A percentile compares a stretch with the other conserved stretches of the same genome.
phyloP scores from a whole-genome alignment of 2,797 vertebrate genomes.

The Amblyopsis hoosieri region DNA sequence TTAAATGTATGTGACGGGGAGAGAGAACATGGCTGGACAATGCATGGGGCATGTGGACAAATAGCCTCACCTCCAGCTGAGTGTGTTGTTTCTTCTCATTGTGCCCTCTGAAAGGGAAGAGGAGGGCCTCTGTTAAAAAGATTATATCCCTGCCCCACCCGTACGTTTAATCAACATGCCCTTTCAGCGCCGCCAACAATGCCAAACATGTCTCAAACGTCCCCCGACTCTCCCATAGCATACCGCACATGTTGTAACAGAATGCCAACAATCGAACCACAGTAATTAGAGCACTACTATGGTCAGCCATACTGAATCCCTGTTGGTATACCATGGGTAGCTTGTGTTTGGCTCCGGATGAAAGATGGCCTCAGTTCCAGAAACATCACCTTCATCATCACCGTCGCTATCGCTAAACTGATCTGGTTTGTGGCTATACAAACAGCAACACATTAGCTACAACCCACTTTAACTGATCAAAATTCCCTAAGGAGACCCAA shows the following conservation, averaged over 20 bases:
- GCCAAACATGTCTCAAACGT: constrained; percentile 75
- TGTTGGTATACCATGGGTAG: constrained; percentile 6
- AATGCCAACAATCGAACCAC: constrained; percentile 44
- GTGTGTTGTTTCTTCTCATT: constrained; percentile 82
- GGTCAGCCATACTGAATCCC: constrained; percentile 29
- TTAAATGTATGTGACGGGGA: constrained; percentile 61
- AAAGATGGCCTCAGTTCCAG: constrained; percentile 31
- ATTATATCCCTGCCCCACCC: constrained; percentile 81
- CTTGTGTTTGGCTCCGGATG: constrained; percentile 28
- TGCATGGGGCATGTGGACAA: constrained; percentile 71
- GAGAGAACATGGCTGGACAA: constrained; percentile 69
- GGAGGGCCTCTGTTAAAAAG: constrained; percentile 81
- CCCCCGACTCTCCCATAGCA: constrained; percentile 61
- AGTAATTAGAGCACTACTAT: constrained; percentile 48
- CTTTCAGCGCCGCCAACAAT: constrained; percentile 77
- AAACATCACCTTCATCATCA: constrained; percentile 46
- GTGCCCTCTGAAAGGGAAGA: constrained; percentile 75
- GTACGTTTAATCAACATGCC: constrained; percentile 83
- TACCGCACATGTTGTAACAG: constrained; percentile 75
- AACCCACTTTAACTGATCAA: constrained; percentile 91
- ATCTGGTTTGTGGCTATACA: constrained; percentile 62
- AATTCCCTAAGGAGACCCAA: constrained; percentile 86
- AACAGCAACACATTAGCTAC: constrained; percentile 79
- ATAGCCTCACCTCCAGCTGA: constrained; percentile 78
- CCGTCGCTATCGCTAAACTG: background rate